Base-by-base conservation (phyloP, 2,113 vertebrate genomes). In the Cnemophilus loriae region DNA sequence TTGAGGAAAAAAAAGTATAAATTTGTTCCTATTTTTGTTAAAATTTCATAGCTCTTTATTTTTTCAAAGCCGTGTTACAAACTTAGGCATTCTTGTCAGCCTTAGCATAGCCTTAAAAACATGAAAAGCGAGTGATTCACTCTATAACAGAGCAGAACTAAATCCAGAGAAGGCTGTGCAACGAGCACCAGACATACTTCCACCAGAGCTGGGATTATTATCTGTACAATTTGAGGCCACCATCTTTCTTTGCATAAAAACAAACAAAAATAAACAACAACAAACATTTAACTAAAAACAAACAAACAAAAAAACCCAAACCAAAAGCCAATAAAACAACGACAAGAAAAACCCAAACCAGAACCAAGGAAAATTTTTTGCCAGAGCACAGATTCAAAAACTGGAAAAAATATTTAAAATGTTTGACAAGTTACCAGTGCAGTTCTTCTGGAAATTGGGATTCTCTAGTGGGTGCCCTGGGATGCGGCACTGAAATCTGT, bases 401-500 rank as follows among this genome's bases (percentile, higher is more conserved):
- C 18, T 1, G 1, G 35, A 37, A 44, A 86, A 92, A 84, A 35
- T 13, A 82, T 42, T 49, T 70, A 64, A 91, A 85, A 16, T 26
- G 71, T 46, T 50, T 85, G 27, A 42, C 4, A 6, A 4, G 13
- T 98, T 99, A 99, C 99, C 99, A 70, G 99, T 98, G 95, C 99
- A 99, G 91, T 99, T 97, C 97, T 98, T 99, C 94, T 98, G 99
- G 98, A 99, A 99, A 97, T 99, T 99, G 52, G 93, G 98, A 90
- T 99, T 99, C 96, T 99, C 99, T 63, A 98, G 98, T 0, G 98
- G 98, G 73, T 99, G 99, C 32, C 99, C 99, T 0, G 98, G 98
- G 33, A 99, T 98, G 49, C 99, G 99, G 82, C 99, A 99, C 97
- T 99, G 99, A 96, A 99, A 99, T 14, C 99, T 99, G 91, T 99